These are phyloP conservation scores for Platycercus adscitus DNA, from an alignment of 2,113 vertebrate genomes.

Conservation along the genomic window DNA sequence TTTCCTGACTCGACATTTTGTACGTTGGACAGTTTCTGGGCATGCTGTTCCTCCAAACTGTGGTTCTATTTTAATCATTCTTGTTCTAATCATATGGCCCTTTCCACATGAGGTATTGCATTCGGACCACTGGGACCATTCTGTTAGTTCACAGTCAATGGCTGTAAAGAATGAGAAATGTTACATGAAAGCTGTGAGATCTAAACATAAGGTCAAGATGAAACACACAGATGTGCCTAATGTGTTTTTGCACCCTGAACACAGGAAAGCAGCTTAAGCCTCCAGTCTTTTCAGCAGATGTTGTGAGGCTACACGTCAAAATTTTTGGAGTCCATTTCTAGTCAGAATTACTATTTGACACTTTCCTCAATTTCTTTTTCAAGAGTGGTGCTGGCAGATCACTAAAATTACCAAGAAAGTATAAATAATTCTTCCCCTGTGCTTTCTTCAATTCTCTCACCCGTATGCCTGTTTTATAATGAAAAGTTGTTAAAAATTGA, in stretches of 20 bases:
- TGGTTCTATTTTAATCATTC: constrained; percentile 89
- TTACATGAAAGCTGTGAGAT: rapidly evolving
- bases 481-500: constrained; percentile 14
- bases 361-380: not conserved
- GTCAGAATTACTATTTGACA: not conserved
- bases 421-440: not conserved
- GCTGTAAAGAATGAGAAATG: constrained; percentile 70
- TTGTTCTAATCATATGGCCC: constrained; percentile 92
- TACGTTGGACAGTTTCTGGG: constrained; percentile 90
- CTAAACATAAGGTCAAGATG: not conserved
- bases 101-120: constrained; percentile 98
- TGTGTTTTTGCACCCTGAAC: not conserved
- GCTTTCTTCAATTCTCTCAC: not conserved
- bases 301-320: not conserved
- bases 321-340: not conserved
- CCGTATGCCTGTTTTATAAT: not conserved
- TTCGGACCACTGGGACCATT: constrained; percentile 97
- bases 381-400: not conserved
- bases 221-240: not conserved
- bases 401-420: not conserved
- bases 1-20: constrained; percentile 92
- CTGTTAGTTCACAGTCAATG: constrained; percentile 88
- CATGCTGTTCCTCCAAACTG: constrained; percentile 93
- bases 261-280: not conserved
- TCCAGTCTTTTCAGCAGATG: not conserved